These are phyloP conservation scores for Antrozous pallidus DNA, from an alignment of 2,797 vertebrate genomes.

Conservation along the genomic window DNA sequence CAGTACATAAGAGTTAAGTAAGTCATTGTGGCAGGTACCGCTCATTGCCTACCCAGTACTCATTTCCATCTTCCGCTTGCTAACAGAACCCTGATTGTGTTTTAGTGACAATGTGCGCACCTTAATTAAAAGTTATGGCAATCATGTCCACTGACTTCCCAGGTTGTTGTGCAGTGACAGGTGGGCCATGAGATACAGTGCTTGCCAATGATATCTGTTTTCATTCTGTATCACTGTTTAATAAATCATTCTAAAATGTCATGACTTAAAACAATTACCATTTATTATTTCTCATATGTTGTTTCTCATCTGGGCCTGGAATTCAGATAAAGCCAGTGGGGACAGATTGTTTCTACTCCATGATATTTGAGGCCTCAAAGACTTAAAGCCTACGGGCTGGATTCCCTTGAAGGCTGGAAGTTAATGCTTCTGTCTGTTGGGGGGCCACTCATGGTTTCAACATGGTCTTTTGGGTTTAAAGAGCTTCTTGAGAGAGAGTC, in stretches of 20 bases:
- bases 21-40: background rate
- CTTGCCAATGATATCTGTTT: background rate
- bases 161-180: background rate
- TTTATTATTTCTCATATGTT: background rate
- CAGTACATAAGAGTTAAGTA: background rate
- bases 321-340: background rate
- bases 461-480: background rate
- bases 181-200: background rate
- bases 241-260: background rate
- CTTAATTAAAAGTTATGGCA: background rate
- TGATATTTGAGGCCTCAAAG: background rate
- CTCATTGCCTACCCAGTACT: background rate
- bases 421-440: background rate
- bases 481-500: background rate
- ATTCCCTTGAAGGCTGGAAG: background rate
- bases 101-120: background rate
- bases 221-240: background rate
- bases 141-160: background rate
- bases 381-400: background rate
- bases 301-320: background rate
- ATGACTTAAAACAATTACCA: background rate
- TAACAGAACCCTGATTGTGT: background rate
- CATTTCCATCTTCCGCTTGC: background rate
- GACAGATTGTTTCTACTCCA: background rate
- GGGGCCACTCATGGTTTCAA: background rate